Evolutionary conservation across 2,797 vertebrate species (phyloP).

Genomic region (Leptoclinus maculatus): DNA sequence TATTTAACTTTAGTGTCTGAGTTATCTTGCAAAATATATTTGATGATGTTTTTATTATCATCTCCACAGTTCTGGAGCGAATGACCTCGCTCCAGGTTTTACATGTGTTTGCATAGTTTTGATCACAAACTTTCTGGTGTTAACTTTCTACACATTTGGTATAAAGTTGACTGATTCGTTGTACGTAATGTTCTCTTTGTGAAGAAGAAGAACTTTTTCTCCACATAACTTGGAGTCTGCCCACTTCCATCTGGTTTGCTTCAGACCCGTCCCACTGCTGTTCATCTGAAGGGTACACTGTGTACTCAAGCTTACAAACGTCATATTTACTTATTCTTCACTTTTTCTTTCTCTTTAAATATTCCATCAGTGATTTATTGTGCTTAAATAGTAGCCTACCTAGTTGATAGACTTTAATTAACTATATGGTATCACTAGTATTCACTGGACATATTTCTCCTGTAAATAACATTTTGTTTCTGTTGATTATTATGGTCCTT

Average conservation of each 20-base stretch:
- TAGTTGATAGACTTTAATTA: neutral
- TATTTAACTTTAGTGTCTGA: too few species aligned
- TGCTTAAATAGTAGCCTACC: neutral
- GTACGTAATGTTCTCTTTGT: too few species aligned
- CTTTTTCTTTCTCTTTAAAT: neutral
- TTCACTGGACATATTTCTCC: neutral
- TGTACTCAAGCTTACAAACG: neutral
- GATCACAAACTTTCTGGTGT: too few species aligned
- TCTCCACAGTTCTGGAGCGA: neutral
- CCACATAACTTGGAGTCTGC: neutral
- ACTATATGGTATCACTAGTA: neutral
- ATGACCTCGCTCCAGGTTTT: neutral
- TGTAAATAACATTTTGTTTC: neutral
- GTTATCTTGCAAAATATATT: neutral
- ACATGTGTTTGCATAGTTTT: neutral
- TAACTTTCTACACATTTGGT: neutral
- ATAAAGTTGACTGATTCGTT: too few species aligned
- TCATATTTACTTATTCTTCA: too few species aligned
- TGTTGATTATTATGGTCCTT: neutral
- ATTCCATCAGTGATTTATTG: neutral
- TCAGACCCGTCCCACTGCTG: neutral
- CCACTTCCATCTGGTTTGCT: conserved; percentile 1
- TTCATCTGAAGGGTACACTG: neutral
- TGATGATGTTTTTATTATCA: neutral
- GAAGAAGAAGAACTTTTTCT: neutral